Percentiles rank a stretch among this genome's conserved stretches.
These are phyloP conservation scores for Drosophila truncata DNA, from an alignment of 1,140 invertebrate genomes.

Conservation along the genomic window DNA sequence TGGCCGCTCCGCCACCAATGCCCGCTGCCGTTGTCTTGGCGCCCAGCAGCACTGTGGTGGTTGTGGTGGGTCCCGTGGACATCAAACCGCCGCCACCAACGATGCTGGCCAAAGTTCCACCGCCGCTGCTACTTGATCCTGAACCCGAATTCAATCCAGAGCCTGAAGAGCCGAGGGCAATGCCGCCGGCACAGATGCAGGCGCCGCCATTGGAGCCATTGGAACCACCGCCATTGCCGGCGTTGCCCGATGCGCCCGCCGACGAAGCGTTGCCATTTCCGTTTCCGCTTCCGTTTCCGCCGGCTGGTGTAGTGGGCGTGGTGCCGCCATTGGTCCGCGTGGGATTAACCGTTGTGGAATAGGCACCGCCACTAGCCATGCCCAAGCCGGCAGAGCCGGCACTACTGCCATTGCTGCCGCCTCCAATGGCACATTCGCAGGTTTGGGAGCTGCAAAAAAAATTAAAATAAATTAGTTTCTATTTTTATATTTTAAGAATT, in stretches of 20 bases:
- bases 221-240: neutral
- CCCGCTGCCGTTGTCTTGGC: constrained; percentile 71
- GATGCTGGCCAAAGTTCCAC: constrained; percentile 72
- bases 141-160: constrained; percentile 24
- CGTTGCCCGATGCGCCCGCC: constrained; percentile 8
- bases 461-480: constrained; percentile 32
- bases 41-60: constrained; percentile 78
- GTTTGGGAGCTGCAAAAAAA: constrained; percentile 68
- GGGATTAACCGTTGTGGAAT: constrained; percentile 84
- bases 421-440: constrained; percentile 86
- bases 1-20: constrained; percentile 52
- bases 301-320: constrained; percentile 79
- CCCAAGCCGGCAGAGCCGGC: constrained; percentile 39
- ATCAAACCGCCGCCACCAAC: constrained; percentile 77
- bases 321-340: constrained; percentile 82
- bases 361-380: constrained; percentile 60
- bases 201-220: constrained; percentile 31
- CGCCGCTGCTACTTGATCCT: constrained; percentile 23
- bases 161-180: constrained; percentile 38
- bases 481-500: too few relatives aligned
- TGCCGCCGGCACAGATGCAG: constrained; percentile 61
- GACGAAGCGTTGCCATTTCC: constrained; percentile 61
- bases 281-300: constrained; percentile 71
- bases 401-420: constrained; percentile 86
- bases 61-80: constrained; percentile 84